A percentile compares a stretch with the other conserved stretches of the same genome.
phyloP scores from a whole-genome alignment of 1,140 invertebrate species.

The Drosophila equinoxialis region DNA sequence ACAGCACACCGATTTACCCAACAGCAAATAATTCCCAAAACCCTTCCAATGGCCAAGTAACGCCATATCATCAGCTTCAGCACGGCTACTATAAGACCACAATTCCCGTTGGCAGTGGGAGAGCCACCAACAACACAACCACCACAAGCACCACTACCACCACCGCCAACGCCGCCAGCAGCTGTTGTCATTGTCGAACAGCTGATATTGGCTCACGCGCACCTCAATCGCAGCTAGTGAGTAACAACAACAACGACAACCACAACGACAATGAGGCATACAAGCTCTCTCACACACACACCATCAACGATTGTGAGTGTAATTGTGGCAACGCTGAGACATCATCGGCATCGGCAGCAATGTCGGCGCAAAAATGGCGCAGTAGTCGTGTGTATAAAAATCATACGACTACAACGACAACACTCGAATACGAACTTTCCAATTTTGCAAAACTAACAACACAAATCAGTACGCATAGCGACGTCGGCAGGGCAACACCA shows the following conservation, averaged over 20 bases:
- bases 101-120: constrained; percentile 62
- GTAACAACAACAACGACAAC: constrained; percentile 28
- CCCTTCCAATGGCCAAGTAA: constrained; percentile 77
- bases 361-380: constrained; percentile 56
- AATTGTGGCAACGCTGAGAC: constrained; percentile 20
- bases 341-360: constrained; percentile 2
- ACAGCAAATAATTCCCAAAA: constrained; percentile 72
- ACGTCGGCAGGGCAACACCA: constrained; percentile 57
- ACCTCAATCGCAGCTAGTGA: constrained; percentile 36
- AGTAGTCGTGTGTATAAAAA: constrained; percentile 79
- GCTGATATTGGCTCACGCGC: constrained; percentile 61
- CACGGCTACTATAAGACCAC: constrained; percentile 72
- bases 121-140: constrained; percentile 8
- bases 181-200: constrained; percentile 65
- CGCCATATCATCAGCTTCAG: constrained; percentile 58
- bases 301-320: constrained; percentile 26
- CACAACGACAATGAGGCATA: constrained; percentile 22
- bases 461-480: constrained; percentile 78
- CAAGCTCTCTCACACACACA: constrained; percentile 39
- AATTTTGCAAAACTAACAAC: constrained; percentile 81
- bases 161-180: constrained; percentile 22
- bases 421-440: constrained; percentile 81
- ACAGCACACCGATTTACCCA: constrained; percentile 75
- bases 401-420: constrained; percentile 81
- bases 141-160: neutral